Percentiles rank a stretch among this genome's conserved stretches.
Conservation (phyloP, 1,140 invertebrate genomes). For the Drosophila ohnishii region DNA sequence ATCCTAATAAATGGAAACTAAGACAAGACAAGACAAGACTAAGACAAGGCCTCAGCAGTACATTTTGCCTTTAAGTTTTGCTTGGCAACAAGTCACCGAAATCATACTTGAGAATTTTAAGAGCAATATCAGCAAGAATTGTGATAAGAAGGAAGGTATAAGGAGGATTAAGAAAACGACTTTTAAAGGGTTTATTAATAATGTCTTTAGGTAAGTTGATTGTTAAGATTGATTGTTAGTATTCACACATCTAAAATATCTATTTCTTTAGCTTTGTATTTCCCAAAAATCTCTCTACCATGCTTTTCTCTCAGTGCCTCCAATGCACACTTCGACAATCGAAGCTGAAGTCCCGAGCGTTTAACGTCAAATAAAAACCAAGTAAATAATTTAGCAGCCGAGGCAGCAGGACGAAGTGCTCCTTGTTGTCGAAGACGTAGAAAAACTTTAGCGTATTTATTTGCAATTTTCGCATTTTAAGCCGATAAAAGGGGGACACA, state of each 20-base stretch:
- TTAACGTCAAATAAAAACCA: constrained; percentile 74
- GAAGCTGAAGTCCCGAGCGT: constrained; percentile 56
- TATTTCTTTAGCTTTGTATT: background rate
- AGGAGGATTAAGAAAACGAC: background rate
- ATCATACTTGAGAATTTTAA: background rate
- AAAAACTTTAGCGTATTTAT: constrained; percentile 69
- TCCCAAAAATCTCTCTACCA: too few relatives aligned
- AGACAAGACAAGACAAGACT: background rate
- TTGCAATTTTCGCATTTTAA: constrained; percentile 80
- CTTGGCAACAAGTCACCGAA: background rate
- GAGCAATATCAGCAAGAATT: background rate
- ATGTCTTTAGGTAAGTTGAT: too few relatives aligned
- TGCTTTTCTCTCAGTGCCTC: constrained; percentile 14
- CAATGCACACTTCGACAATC: constrained; percentile 40
- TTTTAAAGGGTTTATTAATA: background rate
- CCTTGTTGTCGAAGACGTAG: constrained; percentile 28
- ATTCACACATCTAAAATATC: background rate
- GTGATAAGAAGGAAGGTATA: background rate
- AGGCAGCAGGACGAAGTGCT: constrained; percentile 39
- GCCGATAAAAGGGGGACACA: constrained; percentile 67
- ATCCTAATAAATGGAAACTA: background rate
- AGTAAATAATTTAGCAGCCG: constrained; percentile 75
- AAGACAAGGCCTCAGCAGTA: background rate
- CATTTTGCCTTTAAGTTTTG: background rate
- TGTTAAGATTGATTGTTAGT: rapidly evolving